Percentiles rank a stretch among this genome's conserved stretches.
These are phyloP conservation scores for Pterophyllum scalare DNA, from an alignment of 2,113 vertebrate species.

Conservation along the genomic window DNA sequence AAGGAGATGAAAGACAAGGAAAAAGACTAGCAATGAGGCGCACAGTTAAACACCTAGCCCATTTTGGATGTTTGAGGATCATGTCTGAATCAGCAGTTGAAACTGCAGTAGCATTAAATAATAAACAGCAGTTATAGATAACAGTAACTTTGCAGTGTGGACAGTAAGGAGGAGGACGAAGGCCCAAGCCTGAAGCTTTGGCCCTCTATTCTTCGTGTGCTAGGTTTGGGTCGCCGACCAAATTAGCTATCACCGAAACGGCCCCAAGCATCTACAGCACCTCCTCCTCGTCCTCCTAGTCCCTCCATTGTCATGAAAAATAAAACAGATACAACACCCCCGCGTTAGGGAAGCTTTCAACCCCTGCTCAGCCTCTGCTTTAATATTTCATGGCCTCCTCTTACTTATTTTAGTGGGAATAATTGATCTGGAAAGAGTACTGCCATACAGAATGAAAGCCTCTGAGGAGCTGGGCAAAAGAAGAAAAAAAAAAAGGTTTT, in stretches of 20 bases:
- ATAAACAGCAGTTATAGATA: slow-evolving; percentile 4
- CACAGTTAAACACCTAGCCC: slow-evolving; percentile 26
- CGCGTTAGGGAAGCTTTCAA: slow-evolving; percentile 76
- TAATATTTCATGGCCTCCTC: slow-evolving; percentile 79
- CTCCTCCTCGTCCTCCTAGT: slow-evolving; percentile 39
- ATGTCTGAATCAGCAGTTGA: slow-evolving; percentile 17
- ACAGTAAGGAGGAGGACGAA: neutral
- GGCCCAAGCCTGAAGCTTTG: slow-evolving; percentile 5
- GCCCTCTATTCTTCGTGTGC: slow-evolving; percentile 29
- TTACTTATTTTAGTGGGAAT: slow-evolving; percentile 80
- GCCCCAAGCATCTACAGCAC: slow-evolving; percentile 53
- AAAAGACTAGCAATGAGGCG: slow-evolving; percentile 28
- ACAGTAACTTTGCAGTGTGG: neutral
- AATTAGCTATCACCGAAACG: slow-evolving; percentile 59
- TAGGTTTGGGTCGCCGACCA: slow-evolving; percentile 29
- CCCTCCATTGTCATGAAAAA: slow-evolving; percentile 78
- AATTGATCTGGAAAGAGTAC: slow-evolving; percentile 79
- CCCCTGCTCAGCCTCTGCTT: slow-evolving; percentile 63
- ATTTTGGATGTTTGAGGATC: neutral
- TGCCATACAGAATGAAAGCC: slow-evolving; percentile 52
- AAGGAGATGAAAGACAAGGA: slow-evolving; percentile 41
- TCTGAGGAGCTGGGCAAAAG: slow-evolving; percentile 13
- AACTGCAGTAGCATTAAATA: slow-evolving; percentile 28
- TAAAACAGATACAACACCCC: slow-evolving; percentile 78
- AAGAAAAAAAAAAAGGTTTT: neutral